Conservation (phyloP, 2,888 invertebrate genomes). For the Amphipyra tragopoginis region DNA sequence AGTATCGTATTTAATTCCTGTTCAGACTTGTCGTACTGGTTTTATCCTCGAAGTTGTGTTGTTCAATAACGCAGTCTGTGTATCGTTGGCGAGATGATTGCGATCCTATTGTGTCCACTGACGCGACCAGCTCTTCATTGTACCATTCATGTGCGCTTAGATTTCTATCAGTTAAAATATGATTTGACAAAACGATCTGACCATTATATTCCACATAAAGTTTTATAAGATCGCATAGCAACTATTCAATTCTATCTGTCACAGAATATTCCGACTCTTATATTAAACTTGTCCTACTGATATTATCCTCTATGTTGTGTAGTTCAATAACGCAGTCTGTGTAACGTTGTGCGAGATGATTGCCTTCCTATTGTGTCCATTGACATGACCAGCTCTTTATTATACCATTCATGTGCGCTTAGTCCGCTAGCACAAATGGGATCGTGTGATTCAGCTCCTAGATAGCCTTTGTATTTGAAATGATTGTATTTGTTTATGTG, state of each 20-base stretch:
- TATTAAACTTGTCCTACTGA: slow-evolving; percentile 21
- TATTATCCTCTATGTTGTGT: not conserved
- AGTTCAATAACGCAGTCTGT: slow-evolving; percentile 48
- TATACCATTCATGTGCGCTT: slow-evolving; percentile 49
- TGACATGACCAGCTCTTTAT: slow-evolving; percentile 57
- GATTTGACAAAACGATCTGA: no score
- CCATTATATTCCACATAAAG: no score
- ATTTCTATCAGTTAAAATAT: no score
- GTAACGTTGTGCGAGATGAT: slow-evolving; percentile 57
- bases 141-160: slow-evolving; percentile 48
- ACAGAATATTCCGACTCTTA: no score
- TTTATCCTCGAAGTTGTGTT: not conserved
- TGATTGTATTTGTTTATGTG: not conserved
- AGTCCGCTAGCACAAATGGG: slow-evolving; percentile 43
- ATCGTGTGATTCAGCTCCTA: slow-evolving; percentile 42
- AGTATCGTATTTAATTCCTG: no score
- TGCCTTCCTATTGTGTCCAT: slow-evolving; percentile 55
- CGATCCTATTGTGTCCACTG: slow-evolving; percentile 55
- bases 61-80: slow-evolving; percentile 48
- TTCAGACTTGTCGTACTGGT: slow-evolving; percentile 18
- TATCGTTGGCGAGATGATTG: slow-evolving; percentile 58
- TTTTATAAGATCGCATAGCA: no score
- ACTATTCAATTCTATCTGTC: no score
- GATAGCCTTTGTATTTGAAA: slow-evolving; percentile 39
- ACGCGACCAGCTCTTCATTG: slow-evolving; percentile 57